Evolutionary conservation across 2,113 vertebrate genomes (phyloP), one percentile per base, ranked within the genome.

Genomic region (Numenius arquata): DNA sequence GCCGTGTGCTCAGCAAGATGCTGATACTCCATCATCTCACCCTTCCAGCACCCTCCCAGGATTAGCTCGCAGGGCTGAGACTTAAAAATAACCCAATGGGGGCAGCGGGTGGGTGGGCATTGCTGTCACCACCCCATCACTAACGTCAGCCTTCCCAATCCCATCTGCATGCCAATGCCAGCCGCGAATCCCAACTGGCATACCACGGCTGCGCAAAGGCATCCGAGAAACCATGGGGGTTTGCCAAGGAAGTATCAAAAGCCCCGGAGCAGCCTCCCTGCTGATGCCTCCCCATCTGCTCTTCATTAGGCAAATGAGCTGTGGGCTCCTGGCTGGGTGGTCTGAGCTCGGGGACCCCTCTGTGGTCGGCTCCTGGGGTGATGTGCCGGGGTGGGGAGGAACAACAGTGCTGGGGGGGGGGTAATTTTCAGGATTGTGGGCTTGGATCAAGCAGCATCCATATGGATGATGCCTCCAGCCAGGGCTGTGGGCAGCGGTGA

Each of bases 201-300:
- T 3, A 0, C 1, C 0, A 12, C 2, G 8, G 78, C 53, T 65
- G 45, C 0, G 0, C 4, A 0, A 11, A 27, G 14, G 41, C 77
- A 55, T 23, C 30, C 0, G 0, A 76, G 66, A n/a, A 67, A 20
- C 71, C 19, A 1, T 1, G 0, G 18, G 8, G 15, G 3, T 11
- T 71, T 82, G 73, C 77, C 71, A 55, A 63, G 79, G 52, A 85
- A 56, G 30, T 21, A 63, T 55, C 15, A 3, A 50, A 77, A 86
- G 34, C 30, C 47, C 26, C 8, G 53, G 70, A 91, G 71, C 62
- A 83, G 13, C 88, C 47, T 72, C 71, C 62, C 58, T 2, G 12
- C 56, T 23, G 30, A 12, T 95, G 73, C 71, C 34, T 91, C 32
- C 27, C 36, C 84, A 72, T 81, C 93, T 90, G 93, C 43, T 95